A percentile compares a stretch with the other conserved stretches of the same genome.
phyloP scores from a whole-genome alignment of 2,113 vertebrate genomes.

The Notiomystis cincta region DNA sequence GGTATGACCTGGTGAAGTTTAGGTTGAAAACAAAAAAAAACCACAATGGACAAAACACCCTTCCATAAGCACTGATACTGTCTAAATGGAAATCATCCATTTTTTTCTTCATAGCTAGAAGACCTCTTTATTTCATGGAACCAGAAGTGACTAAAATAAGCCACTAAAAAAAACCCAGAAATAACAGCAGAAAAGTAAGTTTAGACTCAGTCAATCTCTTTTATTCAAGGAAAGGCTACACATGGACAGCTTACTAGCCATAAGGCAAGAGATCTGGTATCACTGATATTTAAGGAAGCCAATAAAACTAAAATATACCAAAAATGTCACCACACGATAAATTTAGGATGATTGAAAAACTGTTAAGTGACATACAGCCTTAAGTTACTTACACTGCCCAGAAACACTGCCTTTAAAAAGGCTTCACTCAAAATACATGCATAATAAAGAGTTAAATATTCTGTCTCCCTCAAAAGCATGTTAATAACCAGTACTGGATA shows the following conservation, averaged over 20 bases:
- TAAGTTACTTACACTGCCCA: not conserved
- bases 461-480: not conserved
- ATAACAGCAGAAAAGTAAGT: not conserved
- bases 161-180: not conserved
- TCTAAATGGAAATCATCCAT: not conserved
- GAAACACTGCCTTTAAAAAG: not conserved
- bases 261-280: not conserved
- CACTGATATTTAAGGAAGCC: not conserved
- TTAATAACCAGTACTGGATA: not conserved
- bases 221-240: not conserved
- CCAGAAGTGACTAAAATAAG: not conserved
- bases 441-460: not conserved
- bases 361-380: not conserved
- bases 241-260: not conserved
- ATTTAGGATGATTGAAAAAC: not conserved
- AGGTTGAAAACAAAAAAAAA: not conserved
- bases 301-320: not conserved
- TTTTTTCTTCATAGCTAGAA: not conserved
- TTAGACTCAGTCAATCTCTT: not conserved
- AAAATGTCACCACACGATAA: not conserved
- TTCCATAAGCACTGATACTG: not conserved
- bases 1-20: not conserved
- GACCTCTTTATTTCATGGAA: not conserved
- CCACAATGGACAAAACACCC: not conserved
- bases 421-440: accelerated